Percentiles rank a stretch among this genome's conserved stretches.
Evolutionary conservation across 2,888 invertebrate species (phyloP).

Genomic region (Ethmia dodecea): DNA sequence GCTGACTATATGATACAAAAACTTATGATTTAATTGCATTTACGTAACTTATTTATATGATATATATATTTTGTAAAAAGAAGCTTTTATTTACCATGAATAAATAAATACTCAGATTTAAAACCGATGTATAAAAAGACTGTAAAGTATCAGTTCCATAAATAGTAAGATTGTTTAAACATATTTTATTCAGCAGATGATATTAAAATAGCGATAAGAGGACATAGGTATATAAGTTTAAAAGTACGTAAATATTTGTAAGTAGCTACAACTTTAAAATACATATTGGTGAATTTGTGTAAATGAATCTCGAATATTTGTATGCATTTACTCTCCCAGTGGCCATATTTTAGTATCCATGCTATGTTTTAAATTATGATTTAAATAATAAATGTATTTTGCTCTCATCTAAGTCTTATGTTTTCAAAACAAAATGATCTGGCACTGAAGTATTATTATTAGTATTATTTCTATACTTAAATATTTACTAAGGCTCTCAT

Average conservation of each 20-base stretch:
- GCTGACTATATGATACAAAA: constrained; percentile 83
- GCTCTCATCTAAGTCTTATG: constrained; percentile 37
- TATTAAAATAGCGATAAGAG: constrained; percentile 2
- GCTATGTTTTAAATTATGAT: constrained; percentile 42
- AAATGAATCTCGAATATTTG: constrained; percentile 20
- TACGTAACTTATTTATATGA: constrained; percentile 65
- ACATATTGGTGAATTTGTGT: constrained; percentile 5
- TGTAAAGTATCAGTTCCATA: constrained; percentile 66
- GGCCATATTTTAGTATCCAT: constrained; percentile 62
- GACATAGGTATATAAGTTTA: neutral
- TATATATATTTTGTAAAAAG: constrained; percentile 62
- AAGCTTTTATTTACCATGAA: constrained; percentile 77
- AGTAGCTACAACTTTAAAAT: constrained; percentile 5
- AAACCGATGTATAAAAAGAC: constrained; percentile 66
- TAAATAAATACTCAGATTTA: constrained; percentile 71
- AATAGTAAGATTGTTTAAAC: constrained; percentile 47
- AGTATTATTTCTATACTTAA: too few relatives aligned
- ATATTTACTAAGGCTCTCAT: too few relatives aligned
- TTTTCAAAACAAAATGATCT: constrained; percentile 39
- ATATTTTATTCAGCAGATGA: constrained; percentile 38
- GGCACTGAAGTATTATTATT: constrained; percentile 47
- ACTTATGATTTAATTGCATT: constrained; percentile 71
- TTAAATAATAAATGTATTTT: constrained; percentile 29
- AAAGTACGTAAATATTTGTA: constrained; percentile 6
- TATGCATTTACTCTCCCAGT: constrained; percentile 58